Evolutionary conservation across 1,140 invertebrate genomes (phyloP), one percentile per base, ranked within the genome.

Genomic region (Ceratoteleas bidentatus): DNA sequence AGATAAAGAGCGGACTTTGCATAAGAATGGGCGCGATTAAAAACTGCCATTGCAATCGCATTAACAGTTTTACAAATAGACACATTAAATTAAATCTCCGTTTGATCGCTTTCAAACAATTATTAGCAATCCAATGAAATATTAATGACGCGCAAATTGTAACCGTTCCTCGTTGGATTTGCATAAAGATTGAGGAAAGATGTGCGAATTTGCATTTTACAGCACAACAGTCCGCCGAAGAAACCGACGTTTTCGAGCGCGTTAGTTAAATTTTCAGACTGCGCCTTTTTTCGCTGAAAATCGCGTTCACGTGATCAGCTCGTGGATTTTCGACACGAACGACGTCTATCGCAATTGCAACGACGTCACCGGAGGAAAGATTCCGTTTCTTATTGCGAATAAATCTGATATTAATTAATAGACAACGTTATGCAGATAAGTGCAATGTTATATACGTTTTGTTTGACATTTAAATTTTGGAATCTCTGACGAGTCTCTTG

Each of bases 381-480:
- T 61, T 61, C 43, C 58, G 33, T 47, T 49, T 14, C 11, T 49
- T 40, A 57, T 57, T 57, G 43, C 40, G 8, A 61, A 60, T 16
- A 60, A 24, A 49, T 61, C 15, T 49, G 34, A 33, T 47, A 49
- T 47, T 50, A 38, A 49, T 61, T 49, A 61, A 16, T 34, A 49
- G 43, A 24, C 32, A 24, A 24, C 24, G 24, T 40, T 43, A 0
- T 2, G 10, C n/a, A 15, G 38, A 40, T 40, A 40, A 6, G 45
- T 49, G 9, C 45, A 49, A 49, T 43, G 24, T 24, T 24, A 4
- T 24, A 24, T 24, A 24, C 24, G 24, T 1, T 24, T 24, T 24
- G 24, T 24, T 24, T 24, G 24, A 24, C 24, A 24, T 24, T 24
- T 24, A 24, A 24, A 24, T 24, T 24, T 24, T 24, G 24, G 24